Evolutionary conservation across 1,140 invertebrate species (phyloP).

Genomic region (Eubasilissa regina): DNA sequence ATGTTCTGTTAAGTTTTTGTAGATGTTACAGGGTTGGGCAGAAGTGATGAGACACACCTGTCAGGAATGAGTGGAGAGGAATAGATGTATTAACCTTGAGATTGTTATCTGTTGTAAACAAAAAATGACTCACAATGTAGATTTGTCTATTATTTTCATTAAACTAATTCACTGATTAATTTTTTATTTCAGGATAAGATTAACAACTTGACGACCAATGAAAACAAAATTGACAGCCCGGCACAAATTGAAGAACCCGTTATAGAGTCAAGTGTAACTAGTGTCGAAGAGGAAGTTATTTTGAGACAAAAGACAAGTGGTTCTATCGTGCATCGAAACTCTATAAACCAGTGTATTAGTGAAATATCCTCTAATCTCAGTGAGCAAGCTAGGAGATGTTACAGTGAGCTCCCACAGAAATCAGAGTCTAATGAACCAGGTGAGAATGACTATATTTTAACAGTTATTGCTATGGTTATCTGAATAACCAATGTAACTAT

Average conservation of each 20-base stretch:
- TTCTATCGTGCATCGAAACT: constrained; percentile 67
- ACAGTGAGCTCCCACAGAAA: constrained; percentile 68
- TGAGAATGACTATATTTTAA: neutral
- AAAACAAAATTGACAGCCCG: constrained; percentile 9
- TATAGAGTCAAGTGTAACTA: constrained; percentile 13
- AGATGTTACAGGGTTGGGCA: constrained; percentile 26
- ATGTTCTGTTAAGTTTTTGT: too few species aligned
- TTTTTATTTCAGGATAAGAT: constrained; percentile 38
- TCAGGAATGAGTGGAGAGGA: constrained; percentile 14
- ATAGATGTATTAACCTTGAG: neutral
- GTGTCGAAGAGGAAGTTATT: constrained; percentile 66
- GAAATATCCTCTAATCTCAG: constrained; percentile 76
- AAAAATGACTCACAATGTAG: neutral
- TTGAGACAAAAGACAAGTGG: constrained; percentile 64
- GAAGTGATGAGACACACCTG: constrained; percentile 41
- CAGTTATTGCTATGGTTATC: too few species aligned
- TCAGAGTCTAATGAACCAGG: constrained; percentile 43
- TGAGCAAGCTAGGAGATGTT: constrained; percentile 65
- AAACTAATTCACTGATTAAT: neutral
- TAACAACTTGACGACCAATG: constrained; percentile 17
- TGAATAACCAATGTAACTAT: too few species aligned
- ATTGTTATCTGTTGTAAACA: constrained; percentile 35
- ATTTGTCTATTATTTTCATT: neutral
- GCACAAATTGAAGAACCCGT: constrained; percentile 13
- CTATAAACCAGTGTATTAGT: constrained; percentile 78